These are phyloP conservation scores for Drosophila subquinaria DNA, from an alignment of 2,888 invertebrate species.

Conservation along the genomic window DNA sequence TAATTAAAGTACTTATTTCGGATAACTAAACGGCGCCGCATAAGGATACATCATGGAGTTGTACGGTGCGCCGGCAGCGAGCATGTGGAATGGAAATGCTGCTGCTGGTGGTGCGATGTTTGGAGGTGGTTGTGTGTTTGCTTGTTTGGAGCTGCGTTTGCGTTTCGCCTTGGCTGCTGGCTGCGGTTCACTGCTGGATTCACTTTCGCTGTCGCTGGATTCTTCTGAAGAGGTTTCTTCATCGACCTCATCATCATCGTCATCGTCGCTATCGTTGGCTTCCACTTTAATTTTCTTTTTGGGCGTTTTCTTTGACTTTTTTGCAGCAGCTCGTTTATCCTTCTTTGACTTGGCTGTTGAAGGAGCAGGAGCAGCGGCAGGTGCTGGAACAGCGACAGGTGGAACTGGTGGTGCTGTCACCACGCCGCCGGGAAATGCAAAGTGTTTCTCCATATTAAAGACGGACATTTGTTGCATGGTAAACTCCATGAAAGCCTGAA, in stretches of 20 bases:
- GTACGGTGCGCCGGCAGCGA: slow-evolving; percentile 65
- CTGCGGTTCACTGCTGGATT: slow-evolving; percentile 58
- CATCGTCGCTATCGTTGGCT: slow-evolving; percentile 31
- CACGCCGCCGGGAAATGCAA: slow-evolving; percentile 41
- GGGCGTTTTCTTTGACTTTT: slow-evolving; percentile 51
- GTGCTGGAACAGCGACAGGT: not conserved
- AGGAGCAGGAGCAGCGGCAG: not conserved
- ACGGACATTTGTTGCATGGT: slow-evolving; percentile 78
- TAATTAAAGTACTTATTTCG: slow-evolving; percentile 48
- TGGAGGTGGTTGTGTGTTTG: not conserved
- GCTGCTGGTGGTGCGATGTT: slow-evolving; percentile 31
- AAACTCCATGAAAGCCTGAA: slow-evolving; percentile 84
- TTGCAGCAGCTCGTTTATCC: slow-evolving; percentile 38
- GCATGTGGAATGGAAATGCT: slow-evolving; percentile 65
- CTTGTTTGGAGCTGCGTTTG: slow-evolving; percentile 60
- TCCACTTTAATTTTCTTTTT: slow-evolving; percentile 61
- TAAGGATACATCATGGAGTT: slow-evolving; percentile 70
- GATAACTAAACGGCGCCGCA: slow-evolving; percentile 60
- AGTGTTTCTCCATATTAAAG: slow-evolving; percentile 66
- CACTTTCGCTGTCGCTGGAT: slow-evolving; percentile 48
- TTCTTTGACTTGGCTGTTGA: slow-evolving; percentile 48
- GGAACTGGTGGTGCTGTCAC: slow-evolving; percentile 4
- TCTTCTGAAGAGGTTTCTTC: slow-evolving; percentile 44
- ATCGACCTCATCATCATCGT: slow-evolving; percentile 54
- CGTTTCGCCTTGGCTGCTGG: slow-evolving; percentile 53